Evolutionary conservation across 1,140 invertebrate species (phyloP).

Genomic region (Drosophila cardini): DNA sequence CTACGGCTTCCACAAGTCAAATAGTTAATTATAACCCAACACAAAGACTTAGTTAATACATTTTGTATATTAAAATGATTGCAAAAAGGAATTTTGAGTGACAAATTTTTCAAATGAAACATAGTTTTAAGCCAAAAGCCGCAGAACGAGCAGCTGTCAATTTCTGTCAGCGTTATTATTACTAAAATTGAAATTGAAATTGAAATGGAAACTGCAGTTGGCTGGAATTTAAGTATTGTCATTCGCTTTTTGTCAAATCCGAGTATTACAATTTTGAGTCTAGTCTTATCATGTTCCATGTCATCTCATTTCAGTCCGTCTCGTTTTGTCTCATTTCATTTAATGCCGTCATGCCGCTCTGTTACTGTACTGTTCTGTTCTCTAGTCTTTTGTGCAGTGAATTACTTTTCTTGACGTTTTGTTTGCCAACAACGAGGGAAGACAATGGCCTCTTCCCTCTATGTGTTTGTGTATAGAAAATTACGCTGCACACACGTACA

Average conservation of each 20-base stretch:
- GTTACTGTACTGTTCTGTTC: conserved; percentile 20
- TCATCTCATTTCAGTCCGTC: not conserved
- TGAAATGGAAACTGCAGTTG: conserved; percentile 23
- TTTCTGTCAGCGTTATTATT: conserved; percentile 16
- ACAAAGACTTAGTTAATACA: conserved; percentile 5
- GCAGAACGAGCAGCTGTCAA: conserved; percentile 29
- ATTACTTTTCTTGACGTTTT: conserved; percentile 80
- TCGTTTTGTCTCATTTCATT: conserved; percentile 21
- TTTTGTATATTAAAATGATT: not conserved
- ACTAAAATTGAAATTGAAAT: conserved; percentile 12
- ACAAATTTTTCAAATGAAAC: conserved; percentile 9
- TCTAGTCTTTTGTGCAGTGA: conserved; percentile 63
- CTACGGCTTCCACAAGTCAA: conserved; percentile 9
- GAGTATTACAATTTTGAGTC: conserved; percentile 33
- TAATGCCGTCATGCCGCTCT: not conserved
- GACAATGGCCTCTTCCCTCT: conserved; percentile 56
- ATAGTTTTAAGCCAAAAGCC: conserved; percentile 26
- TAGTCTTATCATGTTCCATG: conserved; percentile 21
- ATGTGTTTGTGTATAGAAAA: conserved; percentile 44
- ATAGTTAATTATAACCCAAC: conserved; percentile 15
- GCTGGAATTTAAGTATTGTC: conserved; percentile 5
- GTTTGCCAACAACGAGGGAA: conserved; percentile 76
- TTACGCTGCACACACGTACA: conserved; percentile 30
- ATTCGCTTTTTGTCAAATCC: conserved; percentile 37
- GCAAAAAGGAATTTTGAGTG: not conserved